A percentile compares a stretch with the other conserved stretches of the same genome.
Conservation (phyloP, 92 coral and sea anemone genomes). For the Muricea muricata region DNA sequence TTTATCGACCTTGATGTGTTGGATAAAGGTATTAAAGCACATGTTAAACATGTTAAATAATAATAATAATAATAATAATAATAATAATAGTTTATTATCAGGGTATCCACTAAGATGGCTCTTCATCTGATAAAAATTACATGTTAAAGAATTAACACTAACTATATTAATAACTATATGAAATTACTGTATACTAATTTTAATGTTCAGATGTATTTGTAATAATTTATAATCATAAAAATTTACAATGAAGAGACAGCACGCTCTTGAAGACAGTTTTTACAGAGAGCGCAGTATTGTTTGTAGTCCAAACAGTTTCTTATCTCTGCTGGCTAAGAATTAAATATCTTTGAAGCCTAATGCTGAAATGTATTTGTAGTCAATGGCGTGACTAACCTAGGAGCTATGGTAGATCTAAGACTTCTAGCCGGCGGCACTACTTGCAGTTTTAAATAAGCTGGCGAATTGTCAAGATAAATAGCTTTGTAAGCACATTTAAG, state of each 20-base stretch:
- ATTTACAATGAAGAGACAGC: conserved; percentile 12
- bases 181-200: neutral
- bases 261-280: conserved; percentile 16
- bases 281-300: conserved; percentile 3
- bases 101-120: conserved; percentile 20
- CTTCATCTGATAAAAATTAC: neutral
- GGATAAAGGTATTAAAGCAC: too few relatives aligned
- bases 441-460: conserved; percentile 37
- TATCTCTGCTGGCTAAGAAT: conserved; percentile 12
- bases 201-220: neutral
- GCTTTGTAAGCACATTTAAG: conserved; percentile 42
- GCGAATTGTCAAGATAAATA: conserved; percentile 23
- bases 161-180: too few relatives aligned
- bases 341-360: conserved; percentile 13
- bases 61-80: conserved; percentile 8
- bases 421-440: conserved; percentile 12
- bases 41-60: too few relatives aligned
- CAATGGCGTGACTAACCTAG: conserved; percentile 9
- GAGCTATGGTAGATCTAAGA: conserved; percentile 14
- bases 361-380: conserved; percentile 34
- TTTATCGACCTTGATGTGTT: too few relatives aligned
- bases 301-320: conserved; percentile 18
- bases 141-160: neutral
- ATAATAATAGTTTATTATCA: neutral
- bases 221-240: neutral